Evolutionary conservation across 1,140 invertebrate genomes (phyloP).

Genomic region (Portunus trituberculatus): DNA sequence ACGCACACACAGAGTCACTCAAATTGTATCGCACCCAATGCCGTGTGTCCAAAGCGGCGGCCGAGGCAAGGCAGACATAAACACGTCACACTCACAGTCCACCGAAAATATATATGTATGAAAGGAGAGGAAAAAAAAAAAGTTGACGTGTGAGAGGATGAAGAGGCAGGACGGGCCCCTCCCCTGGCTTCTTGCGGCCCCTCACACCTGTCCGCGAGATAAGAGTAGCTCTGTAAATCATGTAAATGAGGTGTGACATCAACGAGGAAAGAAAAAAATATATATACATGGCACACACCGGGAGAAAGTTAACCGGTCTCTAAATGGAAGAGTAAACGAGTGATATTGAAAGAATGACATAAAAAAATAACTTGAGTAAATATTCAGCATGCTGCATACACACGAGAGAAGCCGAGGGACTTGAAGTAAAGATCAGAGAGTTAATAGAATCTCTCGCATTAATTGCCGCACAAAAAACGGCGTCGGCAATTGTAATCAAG

Average conservation of each 20-base stretch:
- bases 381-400: neutral
- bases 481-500: neutral
- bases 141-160: neutral
- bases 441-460: neutral
- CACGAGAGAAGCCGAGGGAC: neutral
- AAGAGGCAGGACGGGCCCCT: neutral
- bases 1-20: too few relatives aligned
- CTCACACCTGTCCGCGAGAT: constrained; percentile 7
- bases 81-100: too few relatives aligned
- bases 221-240: constrained; percentile 22
- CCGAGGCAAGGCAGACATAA: too few relatives aligned
- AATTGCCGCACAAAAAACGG: neutral
- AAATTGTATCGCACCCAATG: too few relatives aligned
- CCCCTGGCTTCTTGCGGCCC: neutral
- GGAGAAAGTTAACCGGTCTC: constrained; percentile 20
- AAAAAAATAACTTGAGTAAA: neutral
- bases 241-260: constrained; percentile 22
- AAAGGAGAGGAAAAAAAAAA: neutral
- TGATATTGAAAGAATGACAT: constrained; percentile 15
- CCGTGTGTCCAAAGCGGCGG: too few relatives aligned
- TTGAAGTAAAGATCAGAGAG: constrained; percentile 12
- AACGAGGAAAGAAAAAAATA: constrained; percentile 2
- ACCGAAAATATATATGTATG: neutral
- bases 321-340: neutral
- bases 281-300: neutral